Conservation (phyloP, 2,113 vertebrate genomes). For the Corvus hawaiiensis region DNA sequence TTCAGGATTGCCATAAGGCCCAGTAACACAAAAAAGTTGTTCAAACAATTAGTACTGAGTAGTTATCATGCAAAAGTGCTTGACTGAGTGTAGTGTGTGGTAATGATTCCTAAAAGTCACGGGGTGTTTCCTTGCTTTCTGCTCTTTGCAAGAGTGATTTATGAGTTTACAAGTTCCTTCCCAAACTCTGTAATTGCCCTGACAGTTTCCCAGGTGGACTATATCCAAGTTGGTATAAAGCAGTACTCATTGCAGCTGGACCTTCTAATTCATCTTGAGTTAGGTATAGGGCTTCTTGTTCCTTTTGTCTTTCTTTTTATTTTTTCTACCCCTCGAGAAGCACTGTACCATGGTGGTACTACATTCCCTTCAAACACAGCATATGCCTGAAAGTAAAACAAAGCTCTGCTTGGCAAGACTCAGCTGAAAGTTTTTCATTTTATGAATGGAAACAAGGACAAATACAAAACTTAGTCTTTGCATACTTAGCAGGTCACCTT, state of each 20-base stretch:
- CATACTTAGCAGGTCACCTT: not conserved
- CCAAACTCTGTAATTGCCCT: not conserved
- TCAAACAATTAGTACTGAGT: not conserved
- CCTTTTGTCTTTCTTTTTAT: slow-evolving; percentile 11
- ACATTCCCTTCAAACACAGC: not conserved
- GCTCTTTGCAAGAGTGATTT: slow-evolving; percentile 22
- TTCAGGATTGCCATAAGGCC: not conserved
- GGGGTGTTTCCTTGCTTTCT: slow-evolving; percentile 20
- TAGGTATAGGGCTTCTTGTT: not conserved
- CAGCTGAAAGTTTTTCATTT: not conserved
- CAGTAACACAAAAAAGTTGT: not conserved
- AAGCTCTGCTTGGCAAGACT: not conserved
- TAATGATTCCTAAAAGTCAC: not conserved
- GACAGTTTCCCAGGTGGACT: slow-evolving; percentile 1
- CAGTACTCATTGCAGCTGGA: not conserved
- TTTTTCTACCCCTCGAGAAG: not conserved
- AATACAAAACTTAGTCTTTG: not conserved
- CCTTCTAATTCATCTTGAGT: not conserved
- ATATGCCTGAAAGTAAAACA: not conserved
- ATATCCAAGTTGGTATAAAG: not conserved
- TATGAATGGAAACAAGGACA: not conserved
- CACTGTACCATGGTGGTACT: not conserved
- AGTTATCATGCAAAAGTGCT: not conserved
- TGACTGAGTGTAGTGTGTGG: not conserved
- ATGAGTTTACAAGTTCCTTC: slow-evolving; percentile 39